Evolutionary conservation across 2,113 vertebrate species (phyloP).

Genomic region (Aegypius monachus): DNA sequence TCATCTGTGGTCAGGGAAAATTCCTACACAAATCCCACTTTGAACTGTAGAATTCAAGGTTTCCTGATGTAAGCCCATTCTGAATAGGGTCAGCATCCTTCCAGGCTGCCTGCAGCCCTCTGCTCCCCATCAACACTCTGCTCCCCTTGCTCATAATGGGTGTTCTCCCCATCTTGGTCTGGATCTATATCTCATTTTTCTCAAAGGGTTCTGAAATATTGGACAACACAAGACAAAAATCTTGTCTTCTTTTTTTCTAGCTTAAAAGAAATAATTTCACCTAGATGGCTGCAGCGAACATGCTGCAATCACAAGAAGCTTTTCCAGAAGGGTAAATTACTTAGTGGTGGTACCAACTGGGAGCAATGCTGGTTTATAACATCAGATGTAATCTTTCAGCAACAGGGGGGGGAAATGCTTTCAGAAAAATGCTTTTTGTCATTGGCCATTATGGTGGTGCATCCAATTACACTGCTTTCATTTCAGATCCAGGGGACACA

Average conservation of each 20-base stretch:
- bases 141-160: background rate
- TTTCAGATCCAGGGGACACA: background rate
- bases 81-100: background rate
- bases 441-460: background rate
- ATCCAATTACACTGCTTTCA: background rate
- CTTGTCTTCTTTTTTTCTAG: background rate
- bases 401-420: background rate
- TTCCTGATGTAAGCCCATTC: background rate
- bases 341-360: slow-evolving; percentile 11
- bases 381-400: slow-evolving; percentile 43
- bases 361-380: background rate
- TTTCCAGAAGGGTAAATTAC: slow-evolving; percentile 41
- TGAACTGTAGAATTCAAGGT: background rate
- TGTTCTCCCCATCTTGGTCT: background rate
- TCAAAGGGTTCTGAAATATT: background rate
- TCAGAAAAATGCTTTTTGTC: slow-evolving; percentile 33
- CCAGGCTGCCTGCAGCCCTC: background rate
- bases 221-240: background rate
- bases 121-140: background rate
- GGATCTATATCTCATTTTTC: background rate
- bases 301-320: background rate
- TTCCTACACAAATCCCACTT: background rate
- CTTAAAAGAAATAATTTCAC: slow-evolving; percentile 14
- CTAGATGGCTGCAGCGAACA: background rate
- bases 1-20: background rate